Percentiles rank a stretch among this genome's conserved stretches.
Conservation (phyloP, 2,797 vertebrate genomes). For the Dicrostonyx torquatus region DNA sequence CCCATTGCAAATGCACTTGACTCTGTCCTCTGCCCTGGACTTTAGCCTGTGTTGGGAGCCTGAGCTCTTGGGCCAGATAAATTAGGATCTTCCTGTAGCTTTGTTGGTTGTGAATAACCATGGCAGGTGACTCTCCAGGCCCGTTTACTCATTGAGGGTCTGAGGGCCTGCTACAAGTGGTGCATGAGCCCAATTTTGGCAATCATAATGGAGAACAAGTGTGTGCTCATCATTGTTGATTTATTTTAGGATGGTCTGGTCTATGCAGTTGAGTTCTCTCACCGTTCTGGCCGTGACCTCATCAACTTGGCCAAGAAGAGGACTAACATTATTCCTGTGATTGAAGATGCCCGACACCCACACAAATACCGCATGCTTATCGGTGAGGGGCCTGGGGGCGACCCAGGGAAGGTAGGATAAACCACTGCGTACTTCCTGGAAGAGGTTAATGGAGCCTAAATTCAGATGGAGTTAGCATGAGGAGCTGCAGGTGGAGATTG, state of each 20-base stretch:
- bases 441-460: neutral
- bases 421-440: neutral
- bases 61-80: neutral
- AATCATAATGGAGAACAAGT: conserved; percentile 41
- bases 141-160: neutral
- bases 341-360: conserved; percentile 95
- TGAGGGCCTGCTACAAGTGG: neutral
- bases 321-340: conserved; percentile 96
- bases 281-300: conserved; percentile 95
- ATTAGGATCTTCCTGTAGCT: neutral
- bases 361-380: conserved; percentile 97
- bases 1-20: neutral
- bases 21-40: neutral
- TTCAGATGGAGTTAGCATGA: neutral
- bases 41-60: neutral
- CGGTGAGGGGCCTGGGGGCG: conserved; percentile 85
- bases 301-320: conserved; percentile 96
- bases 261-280: conserved; percentile 97
- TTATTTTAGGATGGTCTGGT: conserved; percentile 91
- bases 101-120: neutral
- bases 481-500: accelerated
- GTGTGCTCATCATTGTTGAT: neutral
- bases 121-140: neutral
- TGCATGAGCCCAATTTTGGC: neutral
- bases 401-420: neutral